Conservation (phyloP, 1,140 invertebrate species). For the Nymphalis io region DNA sequence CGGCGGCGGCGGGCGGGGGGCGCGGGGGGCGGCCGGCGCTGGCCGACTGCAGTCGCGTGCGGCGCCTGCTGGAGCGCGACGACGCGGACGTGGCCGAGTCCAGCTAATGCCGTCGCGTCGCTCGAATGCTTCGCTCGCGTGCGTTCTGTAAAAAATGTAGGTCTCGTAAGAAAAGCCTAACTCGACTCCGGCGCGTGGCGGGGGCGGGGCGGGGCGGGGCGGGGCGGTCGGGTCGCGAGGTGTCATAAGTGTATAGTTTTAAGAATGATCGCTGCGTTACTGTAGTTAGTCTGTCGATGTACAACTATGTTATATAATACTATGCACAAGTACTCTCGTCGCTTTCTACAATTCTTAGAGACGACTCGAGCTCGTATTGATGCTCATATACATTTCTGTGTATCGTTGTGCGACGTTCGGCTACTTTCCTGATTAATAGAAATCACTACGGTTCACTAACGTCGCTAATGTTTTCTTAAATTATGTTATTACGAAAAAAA, state of each 20-base stretch:
- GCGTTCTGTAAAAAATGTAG: neutral
- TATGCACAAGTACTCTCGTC: too few relatives aligned
- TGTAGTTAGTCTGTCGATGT: neutral
- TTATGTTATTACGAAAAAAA: too few relatives aligned
- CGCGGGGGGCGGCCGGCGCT: slow-evolving; percentile 42
- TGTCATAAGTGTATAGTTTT: neutral
- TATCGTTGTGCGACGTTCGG: too few relatives aligned
- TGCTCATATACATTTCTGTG: too few relatives aligned
- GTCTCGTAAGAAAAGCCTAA: too few relatives aligned
- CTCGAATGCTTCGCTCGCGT: neutral
- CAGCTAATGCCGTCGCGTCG: slow-evolving; percentile 30
- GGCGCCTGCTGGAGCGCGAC: slow-evolving; percentile 36
- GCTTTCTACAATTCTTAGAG: too few relatives aligned
- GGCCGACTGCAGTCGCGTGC: slow-evolving; percentile 30
- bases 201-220: neutral
- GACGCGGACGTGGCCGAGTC: slow-evolving; percentile 27
- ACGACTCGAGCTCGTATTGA: too few relatives aligned
- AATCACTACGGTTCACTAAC: too few relatives aligned
- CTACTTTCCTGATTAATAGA: too few relatives aligned
- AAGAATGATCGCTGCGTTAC: neutral
- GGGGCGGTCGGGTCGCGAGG: neutral
- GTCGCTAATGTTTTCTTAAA: too few relatives aligned
- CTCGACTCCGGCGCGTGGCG: neutral
- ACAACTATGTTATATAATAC: too few relatives aligned
- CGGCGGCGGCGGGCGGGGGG: slow-evolving; percentile 33